Conservation (phyloP, 2,888 invertebrate species). For the Drosophila neonasuta region DNA sequence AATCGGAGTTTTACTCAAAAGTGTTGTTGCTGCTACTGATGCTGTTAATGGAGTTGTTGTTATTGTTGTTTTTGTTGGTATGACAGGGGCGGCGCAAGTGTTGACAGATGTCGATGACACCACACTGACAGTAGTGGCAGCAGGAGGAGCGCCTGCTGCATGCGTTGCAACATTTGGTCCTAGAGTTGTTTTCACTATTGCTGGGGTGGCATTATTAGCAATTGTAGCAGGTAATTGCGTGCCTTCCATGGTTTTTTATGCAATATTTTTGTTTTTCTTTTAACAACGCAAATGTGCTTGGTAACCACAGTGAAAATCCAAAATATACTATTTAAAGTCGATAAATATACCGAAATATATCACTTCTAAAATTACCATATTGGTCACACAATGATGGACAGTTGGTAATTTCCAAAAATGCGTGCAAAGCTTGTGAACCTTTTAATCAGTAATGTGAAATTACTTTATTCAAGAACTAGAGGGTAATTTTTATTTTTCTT, state of each 20-base stretch:
- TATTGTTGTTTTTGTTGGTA: slow-evolving; percentile 32
- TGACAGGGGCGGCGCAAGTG: slow-evolving; percentile 45
- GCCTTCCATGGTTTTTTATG: slow-evolving; percentile 42
- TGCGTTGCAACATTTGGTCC: slow-evolving; percentile 27
- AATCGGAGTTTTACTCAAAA: slow-evolving; percentile 52
- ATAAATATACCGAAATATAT: neutral
- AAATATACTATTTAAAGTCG: neutral
- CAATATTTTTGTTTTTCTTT: slow-evolving; percentile 38
- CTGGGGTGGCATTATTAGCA: slow-evolving; percentile 16
- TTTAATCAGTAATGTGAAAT: too few relatives aligned
- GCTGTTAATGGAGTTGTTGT: slow-evolving; percentile 15
- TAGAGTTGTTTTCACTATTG: slow-evolving; percentile 15
- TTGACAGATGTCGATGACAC: slow-evolving; percentile 60
- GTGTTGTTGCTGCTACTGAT: slow-evolving; percentile 19
- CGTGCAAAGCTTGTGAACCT: neutral
- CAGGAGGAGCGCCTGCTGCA: slow-evolving; percentile 44
- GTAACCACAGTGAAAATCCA: neutral
- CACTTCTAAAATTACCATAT: neutral
- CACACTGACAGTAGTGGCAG: slow-evolving; percentile 53
- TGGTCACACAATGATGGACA: neutral
- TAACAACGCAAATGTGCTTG: slow-evolving; percentile 40
- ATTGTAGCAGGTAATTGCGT: slow-evolving; percentile 33
- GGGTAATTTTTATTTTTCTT: too few relatives aligned
- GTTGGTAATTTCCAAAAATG: neutral
- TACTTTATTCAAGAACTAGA: too few relatives aligned